Evolutionary conservation across 1,140 invertebrate species (phyloP).

Genomic region (Hycleus phaleratus): DNA sequence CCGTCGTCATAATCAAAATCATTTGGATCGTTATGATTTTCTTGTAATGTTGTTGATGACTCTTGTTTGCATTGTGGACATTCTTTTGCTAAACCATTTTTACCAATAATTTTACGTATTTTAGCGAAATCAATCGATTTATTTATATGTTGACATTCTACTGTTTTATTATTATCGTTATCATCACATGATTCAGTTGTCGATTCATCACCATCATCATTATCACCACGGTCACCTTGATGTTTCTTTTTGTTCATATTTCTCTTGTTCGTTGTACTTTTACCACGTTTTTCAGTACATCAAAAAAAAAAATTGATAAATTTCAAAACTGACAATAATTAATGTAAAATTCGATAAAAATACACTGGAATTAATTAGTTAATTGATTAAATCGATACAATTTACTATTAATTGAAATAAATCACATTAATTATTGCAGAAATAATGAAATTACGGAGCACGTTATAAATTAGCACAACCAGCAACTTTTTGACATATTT

Average conservation of each 20-base stretch:
- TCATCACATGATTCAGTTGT: slow-evolving; percentile 54
- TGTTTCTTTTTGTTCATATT: slow-evolving; percentile 56
- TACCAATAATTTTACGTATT: slow-evolving; percentile 55
- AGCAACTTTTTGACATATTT: too few species aligned
- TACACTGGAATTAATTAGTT: too few species aligned
- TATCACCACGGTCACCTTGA: slow-evolving; percentile 46
- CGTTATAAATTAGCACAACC: neutral
- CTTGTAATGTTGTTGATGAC: slow-evolving; percentile 10
- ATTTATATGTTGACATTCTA: slow-evolving; percentile 58
- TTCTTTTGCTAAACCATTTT: slow-evolving; percentile 48
- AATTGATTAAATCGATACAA: too few species aligned
- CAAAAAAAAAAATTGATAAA: too few species aligned
- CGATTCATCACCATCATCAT: slow-evolving; percentile 43
- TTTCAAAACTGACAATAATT: too few species aligned
- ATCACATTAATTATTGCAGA: too few species aligned
- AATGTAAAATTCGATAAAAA: too few species aligned
- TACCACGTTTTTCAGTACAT: too few species aligned
- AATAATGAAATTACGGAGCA: too few species aligned
- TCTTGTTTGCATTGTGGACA: slow-evolving; percentile 54
- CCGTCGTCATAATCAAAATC: slow-evolving; percentile 30
- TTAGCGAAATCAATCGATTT: slow-evolving; percentile 58
- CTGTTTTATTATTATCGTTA: slow-evolving; percentile 34
- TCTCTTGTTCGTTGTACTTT: neutral
- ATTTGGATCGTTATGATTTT: slow-evolving; percentile 22
- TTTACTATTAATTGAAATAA: too few species aligned